These are phyloP conservation scores for Buteo buteo DNA, from an alignment of 2,113 vertebrate genomes.

Conservation along the genomic window DNA sequence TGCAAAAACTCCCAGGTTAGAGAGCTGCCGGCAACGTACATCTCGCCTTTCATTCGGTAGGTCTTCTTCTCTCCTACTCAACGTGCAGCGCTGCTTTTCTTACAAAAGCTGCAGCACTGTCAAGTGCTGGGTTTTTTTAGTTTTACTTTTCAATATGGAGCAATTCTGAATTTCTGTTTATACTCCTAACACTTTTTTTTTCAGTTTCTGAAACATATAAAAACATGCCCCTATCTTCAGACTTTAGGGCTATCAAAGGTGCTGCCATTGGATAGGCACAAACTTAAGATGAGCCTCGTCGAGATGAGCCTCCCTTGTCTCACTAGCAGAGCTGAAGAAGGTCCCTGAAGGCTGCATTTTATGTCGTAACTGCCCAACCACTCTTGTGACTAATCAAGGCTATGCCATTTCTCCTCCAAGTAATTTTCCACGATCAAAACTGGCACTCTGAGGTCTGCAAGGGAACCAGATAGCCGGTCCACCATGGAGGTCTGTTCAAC, in stretches of 20 bases:
- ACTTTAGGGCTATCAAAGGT: neutral
- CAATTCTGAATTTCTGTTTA: neutral
- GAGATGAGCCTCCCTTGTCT: neutral
- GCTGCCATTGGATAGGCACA: neutral
- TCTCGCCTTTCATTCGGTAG: fast-evolving
- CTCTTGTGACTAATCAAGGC: neutral
- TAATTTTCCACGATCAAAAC: neutral
- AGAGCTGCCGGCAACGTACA: no score
- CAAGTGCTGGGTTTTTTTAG: no score
- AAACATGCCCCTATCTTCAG: neutral
- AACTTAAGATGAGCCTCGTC: neutral
- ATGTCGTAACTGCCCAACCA: neutral
- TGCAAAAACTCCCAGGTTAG: no score
- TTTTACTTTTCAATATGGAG: neutral
- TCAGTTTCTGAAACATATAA: neutral
- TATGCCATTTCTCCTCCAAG: neutral
- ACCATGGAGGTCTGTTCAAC: no score
- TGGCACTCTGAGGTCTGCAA: neutral
- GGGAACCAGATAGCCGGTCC: neutral
- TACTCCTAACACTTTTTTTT: neutral
- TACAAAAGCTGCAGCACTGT: neutral
- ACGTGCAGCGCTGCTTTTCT: neutral
- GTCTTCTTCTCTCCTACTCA: neutral
- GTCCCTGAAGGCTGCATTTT: neutral
- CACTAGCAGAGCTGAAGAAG: neutral